A percentile compares a stretch with the other conserved stretches of the same genome.
These are phyloP conservation scores for Pyxicephalus adspersus DNA, from an alignment of 2,113 vertebrate genomes.

Conservation along the genomic window DNA sequence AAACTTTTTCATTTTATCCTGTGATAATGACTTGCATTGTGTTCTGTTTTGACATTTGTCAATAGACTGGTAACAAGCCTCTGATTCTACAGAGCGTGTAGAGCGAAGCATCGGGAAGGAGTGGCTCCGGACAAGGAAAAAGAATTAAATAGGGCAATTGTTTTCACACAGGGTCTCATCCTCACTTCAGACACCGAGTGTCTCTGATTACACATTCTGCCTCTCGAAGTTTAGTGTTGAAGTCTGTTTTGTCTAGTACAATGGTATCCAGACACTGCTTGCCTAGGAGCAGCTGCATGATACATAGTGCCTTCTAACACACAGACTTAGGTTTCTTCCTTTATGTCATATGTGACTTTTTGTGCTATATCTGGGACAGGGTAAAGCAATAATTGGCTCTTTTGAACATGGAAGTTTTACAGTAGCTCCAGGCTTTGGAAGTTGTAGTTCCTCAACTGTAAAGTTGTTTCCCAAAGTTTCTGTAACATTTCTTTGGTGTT, in stretches of 20 bases:
- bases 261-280: slow-evolving; percentile 58
- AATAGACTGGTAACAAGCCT: background rate
- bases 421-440: no score
- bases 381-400: no score
- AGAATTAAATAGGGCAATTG: slow-evolving; percentile 44
- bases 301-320: slow-evolving; percentile 44
- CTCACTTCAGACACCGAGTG: slow-evolving; percentile 55
- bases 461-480: no score
- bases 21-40: no score
- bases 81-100: background rate
- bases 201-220: slow-evolving; percentile 54
- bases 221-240: slow-evolving; percentile 55
- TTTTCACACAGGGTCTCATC: slow-evolving; percentile 43
- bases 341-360: background rate
- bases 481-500: no score
- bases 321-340: slow-evolving; percentile 7
- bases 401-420: no score
- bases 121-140: slow-evolving; percentile 8
- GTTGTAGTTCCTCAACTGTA: no score
- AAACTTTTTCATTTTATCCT: no score
- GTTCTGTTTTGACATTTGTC: background rate
- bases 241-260: slow-evolving; percentile 57
- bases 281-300: slow-evolving; percentile 34
- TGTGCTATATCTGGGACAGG: no score
- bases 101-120: slow-evolving; percentile 6